A percentile compares a stretch with the other conserved stretches of the same genome.
Evolutionary conservation across 2,113 vertebrate genomes (phyloP).

Genomic region (Pica pica): DNA sequence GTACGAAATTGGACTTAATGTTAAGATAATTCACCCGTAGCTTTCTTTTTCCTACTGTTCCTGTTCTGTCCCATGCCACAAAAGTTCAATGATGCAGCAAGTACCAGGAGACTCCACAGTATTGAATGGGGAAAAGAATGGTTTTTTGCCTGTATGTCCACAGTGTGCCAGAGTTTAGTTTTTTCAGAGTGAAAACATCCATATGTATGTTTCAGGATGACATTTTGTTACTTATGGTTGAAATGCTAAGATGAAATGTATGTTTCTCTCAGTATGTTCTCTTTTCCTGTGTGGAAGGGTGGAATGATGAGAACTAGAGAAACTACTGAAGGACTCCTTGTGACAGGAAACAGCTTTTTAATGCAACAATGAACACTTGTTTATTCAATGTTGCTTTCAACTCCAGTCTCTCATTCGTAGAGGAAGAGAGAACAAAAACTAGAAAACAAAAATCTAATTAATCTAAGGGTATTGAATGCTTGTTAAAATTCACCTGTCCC

Average conservation of each 20-base stretch:
- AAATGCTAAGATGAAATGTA: background rate
- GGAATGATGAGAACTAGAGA: background rate
- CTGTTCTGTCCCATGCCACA: background rate
- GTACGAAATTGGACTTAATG: background rate
- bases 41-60: background rate
- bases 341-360: background rate
- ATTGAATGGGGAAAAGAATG: background rate
- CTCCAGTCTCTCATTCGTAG: constrained; percentile 45
- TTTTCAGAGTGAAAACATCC: background rate
- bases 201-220: background rate
- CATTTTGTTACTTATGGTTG: background rate
- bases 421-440: background rate
- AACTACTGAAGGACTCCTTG: background rate
- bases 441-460: constrained; percentile 75
- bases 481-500: constrained; percentile 78
- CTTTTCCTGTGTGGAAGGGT: background rate
- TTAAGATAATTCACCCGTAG: background rate
- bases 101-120: background rate
- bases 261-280: background rate
- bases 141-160: background rate
- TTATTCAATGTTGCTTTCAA: background rate
- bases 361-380: background rate
- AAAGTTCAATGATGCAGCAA: background rate
- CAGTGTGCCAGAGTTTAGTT: background rate
- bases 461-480: constrained; percentile 69